Base-by-base conservation (phyloP, 2,113 vertebrate genomes). In the Rhadina sibilatrix region DNA sequence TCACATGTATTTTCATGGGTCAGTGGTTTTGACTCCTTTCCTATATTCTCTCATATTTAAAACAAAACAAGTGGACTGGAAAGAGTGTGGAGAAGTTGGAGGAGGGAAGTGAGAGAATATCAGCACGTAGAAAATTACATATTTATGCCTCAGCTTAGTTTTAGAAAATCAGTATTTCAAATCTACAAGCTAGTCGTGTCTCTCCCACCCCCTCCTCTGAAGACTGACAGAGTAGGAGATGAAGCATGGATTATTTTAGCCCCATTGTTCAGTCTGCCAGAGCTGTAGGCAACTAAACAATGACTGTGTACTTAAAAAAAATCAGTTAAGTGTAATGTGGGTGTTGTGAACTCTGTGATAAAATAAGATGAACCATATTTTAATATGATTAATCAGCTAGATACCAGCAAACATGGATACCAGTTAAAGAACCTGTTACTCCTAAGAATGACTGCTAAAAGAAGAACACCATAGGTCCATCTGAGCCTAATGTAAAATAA, bases 1-100 rank as follows among this genome's bases (percentile, higher is more conserved):
- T 94, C 87, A 60, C 76, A 70, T 87, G 23, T 63, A 12, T 93
- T 90, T 94, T 96, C 44, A 75, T 35, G 90, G 85, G 50, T 94
- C 79, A 88, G 5, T 0, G 2, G 50, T 88, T 94, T 66, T 96
- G 79, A 74, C 47, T 83, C 23, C 68, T 92, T 83, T 78, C 23
- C 15, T 85, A 1, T 70, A 59, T 54, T 16, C 12, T 28, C 19
- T 85, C 30, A 11, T 91, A 57, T 69, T 90, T 85, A 69, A 44
- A 85, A 76, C 27, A 90, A 80, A 90, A 31, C 38, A 69, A 77
- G 52, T 72, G n/a, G 24, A 63, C 56, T 59, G 52, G 54, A 90
- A 90, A 65, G 60, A 69, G 25, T 14, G 2, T 2, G 7, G 9
- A 44, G 35, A 61, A 47, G 40, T 15, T 57, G 66, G 37, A 89